A percentile compares a stretch with the other conserved stretches of the same genome.
These are phyloP conservation scores for Eidolon helvum DNA, from an alignment of 2,113 vertebrate species.

Conservation along the genomic window DNA sequence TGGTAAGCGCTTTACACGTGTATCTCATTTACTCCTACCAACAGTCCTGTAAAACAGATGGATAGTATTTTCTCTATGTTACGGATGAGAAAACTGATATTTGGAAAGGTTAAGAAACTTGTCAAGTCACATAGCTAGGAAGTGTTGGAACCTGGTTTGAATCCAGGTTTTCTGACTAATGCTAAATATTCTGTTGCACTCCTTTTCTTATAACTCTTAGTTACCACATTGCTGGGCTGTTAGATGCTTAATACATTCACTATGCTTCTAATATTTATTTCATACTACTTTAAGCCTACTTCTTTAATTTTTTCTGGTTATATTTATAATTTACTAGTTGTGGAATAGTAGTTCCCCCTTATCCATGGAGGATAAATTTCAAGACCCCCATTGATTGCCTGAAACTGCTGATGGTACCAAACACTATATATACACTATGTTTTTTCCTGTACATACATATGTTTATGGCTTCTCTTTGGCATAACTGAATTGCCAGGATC, in stretches of 20 bases:
- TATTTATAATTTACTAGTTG: neutral
- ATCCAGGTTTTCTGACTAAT: neutral
- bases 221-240: neutral
- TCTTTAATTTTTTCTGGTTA: neutral
- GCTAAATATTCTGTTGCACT: neutral
- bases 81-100: neutral
- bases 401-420: too few relatives aligned
- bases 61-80: neutral
- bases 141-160: neutral
- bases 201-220: neutral
- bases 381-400: neutral
- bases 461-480: neutral
- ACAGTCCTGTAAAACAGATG: neutral
- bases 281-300: neutral
- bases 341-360: neutral
- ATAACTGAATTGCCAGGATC: neutral
- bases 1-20: neutral
- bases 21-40: neutral
- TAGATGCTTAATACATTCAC: neutral
- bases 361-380: neutral
- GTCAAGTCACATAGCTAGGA: neutral
- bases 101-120: neutral
- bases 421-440: neutral
- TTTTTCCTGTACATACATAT: neutral
- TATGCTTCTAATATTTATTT: neutral